Conservation (phyloP, 2,888 invertebrate species). For the Lucinisca nassula region DNA sequence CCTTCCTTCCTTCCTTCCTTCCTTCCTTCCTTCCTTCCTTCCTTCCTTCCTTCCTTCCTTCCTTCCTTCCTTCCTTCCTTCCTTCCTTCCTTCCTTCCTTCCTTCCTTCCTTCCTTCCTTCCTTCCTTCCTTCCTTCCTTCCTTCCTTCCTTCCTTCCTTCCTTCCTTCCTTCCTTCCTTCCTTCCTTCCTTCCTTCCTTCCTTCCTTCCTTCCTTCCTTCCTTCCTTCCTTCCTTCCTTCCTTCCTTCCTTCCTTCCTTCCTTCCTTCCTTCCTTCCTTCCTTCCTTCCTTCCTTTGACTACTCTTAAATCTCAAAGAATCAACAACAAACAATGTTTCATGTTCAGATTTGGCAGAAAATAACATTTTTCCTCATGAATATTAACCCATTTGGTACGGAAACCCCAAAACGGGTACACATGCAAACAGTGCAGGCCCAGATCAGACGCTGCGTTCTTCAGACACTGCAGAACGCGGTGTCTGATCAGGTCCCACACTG, state of each 20-base stretch:
- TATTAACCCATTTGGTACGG: no score
- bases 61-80: background rate
- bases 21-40: conserved; percentile 11
- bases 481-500: no score
- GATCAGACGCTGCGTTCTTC: no score
- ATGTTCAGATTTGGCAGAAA: no score
- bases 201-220: conserved; percentile 23
- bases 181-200: background rate
- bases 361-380: no score
- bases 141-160: background rate
- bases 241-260: conserved; percentile 27
- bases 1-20: conserved; percentile 5
- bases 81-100: conserved; percentile 17
- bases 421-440: no score
- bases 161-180: background rate
- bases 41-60: conserved; percentile 16
- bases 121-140: background rate
- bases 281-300: conserved; percentile 18
- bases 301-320: background rate
- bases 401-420: no score
- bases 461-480: no score
- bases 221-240: conserved; percentile 27
- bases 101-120: background rate
- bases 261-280: conserved; percentile 27
- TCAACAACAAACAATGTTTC: no score